These are phyloP conservation scores for Eurystomus gularis DNA, from an alignment of 2,113 vertebrate species.

Conservation along the genomic window DNA sequence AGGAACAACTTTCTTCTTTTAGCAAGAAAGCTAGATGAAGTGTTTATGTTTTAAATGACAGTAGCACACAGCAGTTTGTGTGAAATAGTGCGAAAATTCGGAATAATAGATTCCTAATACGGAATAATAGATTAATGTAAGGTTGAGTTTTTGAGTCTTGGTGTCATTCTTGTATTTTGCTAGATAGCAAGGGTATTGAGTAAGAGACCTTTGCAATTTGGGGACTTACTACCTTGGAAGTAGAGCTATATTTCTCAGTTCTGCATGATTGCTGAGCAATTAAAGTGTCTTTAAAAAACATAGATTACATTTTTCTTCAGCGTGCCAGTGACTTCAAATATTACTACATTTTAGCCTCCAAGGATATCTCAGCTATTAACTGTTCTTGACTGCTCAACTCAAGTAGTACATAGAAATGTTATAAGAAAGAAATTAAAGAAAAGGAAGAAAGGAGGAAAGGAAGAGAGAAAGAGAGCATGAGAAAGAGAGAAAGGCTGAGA, in stretches of 20 bases:
- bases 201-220: slow-evolving; percentile 6
- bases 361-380: slow-evolving; percentile 10
- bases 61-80: not conserved
- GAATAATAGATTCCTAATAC: not conserved
- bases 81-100: not conserved
- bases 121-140: not conserved
- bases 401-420: not conserved
- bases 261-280: slow-evolving; percentile 39
- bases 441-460: not conserved
- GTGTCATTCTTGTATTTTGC: not conserved
- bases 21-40: not conserved
- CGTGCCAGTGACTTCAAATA: slow-evolving; percentile 13
- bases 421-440: not conserved
- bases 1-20: not conserved
- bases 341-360: slow-evolving; percentile 12
- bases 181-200: not conserved
- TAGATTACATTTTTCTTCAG: slow-evolving; percentile 24
- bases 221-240: slow-evolving; percentile 17
- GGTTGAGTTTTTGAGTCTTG: not conserved
- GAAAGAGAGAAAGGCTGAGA: not conserved
- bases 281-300: slow-evolving; percentile 41
- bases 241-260: slow-evolving; percentile 42
- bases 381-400: not conserved
- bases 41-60: not conserved
- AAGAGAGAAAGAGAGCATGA: not conserved